Evolutionary conservation across 1,140 invertebrate species (phyloP).

Genomic region (Heliothis virescens): DNA sequence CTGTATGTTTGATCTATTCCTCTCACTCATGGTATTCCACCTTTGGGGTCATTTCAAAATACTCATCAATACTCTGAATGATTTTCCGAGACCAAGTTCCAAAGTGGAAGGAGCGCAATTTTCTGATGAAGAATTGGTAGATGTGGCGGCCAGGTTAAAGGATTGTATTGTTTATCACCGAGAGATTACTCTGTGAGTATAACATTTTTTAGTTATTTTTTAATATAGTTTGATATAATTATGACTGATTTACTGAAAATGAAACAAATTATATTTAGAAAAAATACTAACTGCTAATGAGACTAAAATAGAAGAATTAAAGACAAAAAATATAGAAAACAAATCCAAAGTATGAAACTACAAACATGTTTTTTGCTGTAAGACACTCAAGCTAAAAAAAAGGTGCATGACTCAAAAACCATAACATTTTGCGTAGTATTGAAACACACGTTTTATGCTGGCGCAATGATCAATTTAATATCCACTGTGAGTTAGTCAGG

Average conservation of each 20-base stretch:
- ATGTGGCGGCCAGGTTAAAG: constrained; percentile 38
- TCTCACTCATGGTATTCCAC: constrained; percentile 57
- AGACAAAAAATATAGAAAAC: too few species aligned
- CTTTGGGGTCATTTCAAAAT: constrained; percentile 65
- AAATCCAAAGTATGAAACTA: too few species aligned
- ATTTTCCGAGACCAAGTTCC: constrained; percentile 54
- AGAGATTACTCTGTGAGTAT: not conserved
- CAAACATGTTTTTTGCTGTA: too few species aligned
- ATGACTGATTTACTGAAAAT: not conserved
- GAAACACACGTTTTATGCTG: too few species aligned
- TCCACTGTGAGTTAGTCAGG: too few species aligned
- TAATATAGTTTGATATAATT: not conserved
- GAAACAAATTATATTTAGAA: too few species aligned
- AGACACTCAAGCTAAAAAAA: too few species aligned
- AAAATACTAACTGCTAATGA: too few species aligned
- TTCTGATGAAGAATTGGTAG: constrained; percentile 41
- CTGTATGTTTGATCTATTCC: constrained; percentile 54
- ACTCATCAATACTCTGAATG: constrained; percentile 52
- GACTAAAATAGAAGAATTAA: too few species aligned
- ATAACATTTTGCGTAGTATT: too few species aligned
- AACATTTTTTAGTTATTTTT: not conserved
- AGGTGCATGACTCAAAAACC: too few species aligned
- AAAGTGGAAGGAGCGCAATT: not conserved
- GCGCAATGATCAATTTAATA: too few species aligned
- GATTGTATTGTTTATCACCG: constrained; percentile 1